Base-by-base conservation (phyloP, 2,797 vertebrate species). In the Brachymystax lenok region DNA sequence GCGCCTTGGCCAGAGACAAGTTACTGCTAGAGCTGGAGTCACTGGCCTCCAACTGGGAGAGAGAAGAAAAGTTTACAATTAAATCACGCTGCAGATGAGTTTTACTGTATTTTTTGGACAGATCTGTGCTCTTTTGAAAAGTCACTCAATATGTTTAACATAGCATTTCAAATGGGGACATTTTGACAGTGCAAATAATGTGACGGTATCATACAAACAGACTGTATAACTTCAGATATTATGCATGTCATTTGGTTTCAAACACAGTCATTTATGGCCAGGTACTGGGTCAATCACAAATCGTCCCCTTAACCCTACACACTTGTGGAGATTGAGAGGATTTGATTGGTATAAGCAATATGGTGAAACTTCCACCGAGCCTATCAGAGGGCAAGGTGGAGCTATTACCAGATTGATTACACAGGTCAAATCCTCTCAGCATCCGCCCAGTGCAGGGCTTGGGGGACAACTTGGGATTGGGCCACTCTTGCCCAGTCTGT, bases 11-110 rank as follows among this genome's bases (percentile, higher is more conserved):
- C 86, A 96, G 92, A 74, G 96, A 96, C 83, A 96, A 92, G 86
- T 95, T 96, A 92, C 95, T 96, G 92, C 95, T 96, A 86, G 95
- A 96, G 91, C 94, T 95, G 82, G 96, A 97, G 83, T 97, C 96
- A 77, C 95, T 95, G 74, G 94, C 94, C 80, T 98, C 97, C 94
- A 95, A 91, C 97, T 98, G 86, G 73, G 54, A 40, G 2, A 21
- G 30, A 82, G 71, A 74, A 21, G 24, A 66, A 10, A 50, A 3
- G 12, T 27, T 64, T 5, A 1, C 21, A 16, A 14, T 24, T 2
- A n/a, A 4, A 77, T 19, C 52, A 54, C 16, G 17, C n/a, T 21
- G 5, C 56, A 21, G 7, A 61, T 21, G 6, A 61, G 56, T 61
- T 61, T 61, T 21, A 61, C 56, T 21, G 56, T 46, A 46, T 46